These are phyloP conservation scores for Halichoeres trimaculatus DNA, from an alignment of 2,113 vertebrate species.

Conservation along the genomic window DNA sequence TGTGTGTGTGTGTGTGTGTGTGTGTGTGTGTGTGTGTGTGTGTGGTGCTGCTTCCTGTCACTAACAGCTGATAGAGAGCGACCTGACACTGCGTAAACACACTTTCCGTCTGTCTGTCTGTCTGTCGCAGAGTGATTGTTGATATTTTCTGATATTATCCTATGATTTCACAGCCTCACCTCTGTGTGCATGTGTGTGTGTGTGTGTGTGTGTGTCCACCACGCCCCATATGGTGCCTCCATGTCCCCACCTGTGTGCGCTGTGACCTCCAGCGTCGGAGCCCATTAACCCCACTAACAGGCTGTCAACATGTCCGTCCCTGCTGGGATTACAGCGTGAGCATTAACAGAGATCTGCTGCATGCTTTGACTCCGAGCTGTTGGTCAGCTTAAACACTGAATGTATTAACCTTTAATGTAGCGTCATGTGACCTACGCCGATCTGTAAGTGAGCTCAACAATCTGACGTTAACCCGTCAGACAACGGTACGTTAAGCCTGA, in stretches of 20 bases:
- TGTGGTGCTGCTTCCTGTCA: constrained; percentile 9
- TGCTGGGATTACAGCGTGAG: constrained; percentile 17
- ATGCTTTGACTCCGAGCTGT: neutral
- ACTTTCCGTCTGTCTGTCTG: neutral
- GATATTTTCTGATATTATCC: neutral
- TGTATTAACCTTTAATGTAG: neutral
- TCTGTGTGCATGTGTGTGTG: constrained; percentile 4
- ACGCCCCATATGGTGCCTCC: constrained; percentile 33
- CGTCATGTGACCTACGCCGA: neutral
- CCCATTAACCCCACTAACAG: constrained; percentile 64
- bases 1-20: constrained; percentile 14
- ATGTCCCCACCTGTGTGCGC: constrained; percentile 30
- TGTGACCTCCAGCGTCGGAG: constrained; percentile 53
- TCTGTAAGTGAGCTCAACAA: neutral
- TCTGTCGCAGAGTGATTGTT: neutral
- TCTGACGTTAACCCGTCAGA: no score
- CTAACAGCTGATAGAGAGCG: constrained; percentile 11
- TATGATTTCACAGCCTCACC: neutral
- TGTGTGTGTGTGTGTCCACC: neutral
- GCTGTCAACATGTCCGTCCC: constrained; percentile 39
- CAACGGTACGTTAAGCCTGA: no score
- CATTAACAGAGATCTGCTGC: constrained; percentile 11
- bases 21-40: constrained; percentile 10
- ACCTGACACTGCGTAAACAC: neutral
- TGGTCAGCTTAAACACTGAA: neutral